Evolutionary conservation across 2,113 vertebrate genomes (phyloP).

Genomic region (Panthera leo): DNA sequence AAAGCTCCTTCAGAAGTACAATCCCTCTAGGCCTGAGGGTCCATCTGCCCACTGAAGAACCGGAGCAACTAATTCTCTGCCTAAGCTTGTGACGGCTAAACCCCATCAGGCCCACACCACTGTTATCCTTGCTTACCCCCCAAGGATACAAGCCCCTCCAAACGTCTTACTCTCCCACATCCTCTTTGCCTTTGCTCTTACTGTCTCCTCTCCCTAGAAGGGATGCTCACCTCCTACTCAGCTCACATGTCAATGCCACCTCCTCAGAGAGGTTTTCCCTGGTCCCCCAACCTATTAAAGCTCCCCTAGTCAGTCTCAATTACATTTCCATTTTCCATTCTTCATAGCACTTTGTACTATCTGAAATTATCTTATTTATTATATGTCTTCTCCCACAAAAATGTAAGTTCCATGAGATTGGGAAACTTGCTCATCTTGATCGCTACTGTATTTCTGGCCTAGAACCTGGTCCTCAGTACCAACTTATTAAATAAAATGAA

Average conservation of each 20-base stretch:
- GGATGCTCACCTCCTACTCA: not conserved
- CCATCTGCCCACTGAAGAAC: too few relatives aligned
- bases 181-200: not conserved
- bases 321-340: not conserved
- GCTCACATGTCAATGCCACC: not conserved
- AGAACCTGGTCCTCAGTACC: not conserved
- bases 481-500: not conserved
- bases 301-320: not conserved
- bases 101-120: not conserved
- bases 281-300: not conserved
- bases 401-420: not conserved
- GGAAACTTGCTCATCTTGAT: not conserved
- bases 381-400: not conserved
- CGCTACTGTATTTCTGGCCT: not conserved
- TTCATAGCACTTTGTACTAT: not conserved
- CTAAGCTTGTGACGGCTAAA: not conserved
- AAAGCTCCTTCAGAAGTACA: not conserved
- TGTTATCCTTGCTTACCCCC: not conserved
- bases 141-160: not conserved
- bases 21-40: not conserved
- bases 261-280: not conserved
- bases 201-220: not conserved
- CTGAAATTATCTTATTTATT: not conserved
- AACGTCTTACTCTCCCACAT: not conserved
- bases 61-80: not conserved